Percentiles rank a stretch among this genome's conserved stretches.
phyloP scores from a whole-genome alignment of 2,113 vertebrate species.

The Falco punctatus region DNA sequence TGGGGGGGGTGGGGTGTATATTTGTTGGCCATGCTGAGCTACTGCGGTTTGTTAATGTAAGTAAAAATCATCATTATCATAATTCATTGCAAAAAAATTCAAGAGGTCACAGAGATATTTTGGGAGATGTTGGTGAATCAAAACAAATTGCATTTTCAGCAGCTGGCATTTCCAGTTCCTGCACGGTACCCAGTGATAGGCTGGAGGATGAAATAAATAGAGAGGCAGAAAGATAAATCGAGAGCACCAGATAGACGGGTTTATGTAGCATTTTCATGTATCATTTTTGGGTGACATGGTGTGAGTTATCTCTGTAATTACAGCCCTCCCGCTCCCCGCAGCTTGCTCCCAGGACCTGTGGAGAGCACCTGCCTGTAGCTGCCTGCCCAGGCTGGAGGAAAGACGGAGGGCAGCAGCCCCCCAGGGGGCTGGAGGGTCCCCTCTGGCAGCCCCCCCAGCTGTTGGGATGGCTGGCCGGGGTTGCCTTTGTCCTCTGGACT shows the following conservation, averaged over 20 bases:
- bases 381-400: not conserved
- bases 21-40: not conserved
- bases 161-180: conserved; percentile 63
- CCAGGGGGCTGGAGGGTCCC: fast-evolving
- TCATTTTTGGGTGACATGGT: conserved; percentile 39
- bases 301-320: conserved; percentile 61
- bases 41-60: conserved; percentile 9
- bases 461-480: fast-evolving
- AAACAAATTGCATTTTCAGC: conserved; percentile 56
- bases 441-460: no score
- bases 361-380: not conserved
- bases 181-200: not conserved
- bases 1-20: not conserved
- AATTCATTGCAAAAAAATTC: conserved; percentile 1
- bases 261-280: conserved; percentile 47
- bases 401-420: not conserved
- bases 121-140: conserved; percentile 43
- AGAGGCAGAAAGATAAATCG: conserved; percentile 52
- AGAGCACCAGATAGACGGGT: conserved; percentile 36
- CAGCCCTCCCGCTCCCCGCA: not conserved
- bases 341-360: not conserved
- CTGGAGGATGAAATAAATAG: conserved; percentile 28
- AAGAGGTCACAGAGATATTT: conserved; percentile 58
- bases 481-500: not conserved
- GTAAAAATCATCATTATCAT: conserved; percentile 48